These are phyloP conservation scores for Botia kubotai DNA, from an alignment of 2,797 vertebrate genomes.

Conservation along the genomic window DNA sequence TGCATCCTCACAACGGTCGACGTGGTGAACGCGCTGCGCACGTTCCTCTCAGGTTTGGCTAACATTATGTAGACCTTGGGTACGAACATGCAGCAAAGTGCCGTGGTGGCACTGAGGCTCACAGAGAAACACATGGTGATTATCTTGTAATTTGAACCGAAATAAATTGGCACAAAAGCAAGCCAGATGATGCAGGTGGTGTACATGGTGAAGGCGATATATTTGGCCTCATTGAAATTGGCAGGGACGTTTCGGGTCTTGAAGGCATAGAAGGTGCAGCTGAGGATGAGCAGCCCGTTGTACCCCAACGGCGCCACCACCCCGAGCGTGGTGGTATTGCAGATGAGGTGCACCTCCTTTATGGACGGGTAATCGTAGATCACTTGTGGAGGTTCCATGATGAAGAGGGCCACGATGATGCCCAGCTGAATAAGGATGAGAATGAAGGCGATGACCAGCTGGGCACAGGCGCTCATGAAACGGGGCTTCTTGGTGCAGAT, in stretches of 20 bases:
- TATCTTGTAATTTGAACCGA: conserved; percentile 99
- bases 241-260: conserved; percentile 98
- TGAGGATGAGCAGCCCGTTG: conserved; percentile 95
- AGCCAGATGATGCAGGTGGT: conserved; percentile 99
- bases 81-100: conserved; percentile 97
- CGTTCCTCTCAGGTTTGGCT: conserved; percentile 95
- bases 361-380: conserved; percentile 97
- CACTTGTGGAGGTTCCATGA: conserved; percentile 95
- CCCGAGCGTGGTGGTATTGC: conserved; percentile 94
- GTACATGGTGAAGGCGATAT: conserved; percentile 99
- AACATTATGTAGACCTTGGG: conserved; percentile 99
- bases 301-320: conserved; percentile 97
- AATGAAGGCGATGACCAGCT: conserved; percentile 94
- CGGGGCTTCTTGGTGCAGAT: conserved; percentile 99
- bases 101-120: conserved; percentile 95
- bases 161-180: conserved; percentile 99
- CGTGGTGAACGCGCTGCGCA: conserved; percentile 97
- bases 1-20: conserved; percentile 99
- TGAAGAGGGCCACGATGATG: conserved; percentile 94
- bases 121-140: conserved; percentile 99
- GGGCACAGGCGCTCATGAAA: conserved; percentile 99
- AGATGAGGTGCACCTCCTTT: conserved; percentile 95
- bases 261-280: conserved; percentile 99
- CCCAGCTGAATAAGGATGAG: conserved; percentile 95
- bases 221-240: conserved; percentile 98